Conservation (phyloP, 2,797 vertebrate species). For the Sebastes vulpes region DNA sequence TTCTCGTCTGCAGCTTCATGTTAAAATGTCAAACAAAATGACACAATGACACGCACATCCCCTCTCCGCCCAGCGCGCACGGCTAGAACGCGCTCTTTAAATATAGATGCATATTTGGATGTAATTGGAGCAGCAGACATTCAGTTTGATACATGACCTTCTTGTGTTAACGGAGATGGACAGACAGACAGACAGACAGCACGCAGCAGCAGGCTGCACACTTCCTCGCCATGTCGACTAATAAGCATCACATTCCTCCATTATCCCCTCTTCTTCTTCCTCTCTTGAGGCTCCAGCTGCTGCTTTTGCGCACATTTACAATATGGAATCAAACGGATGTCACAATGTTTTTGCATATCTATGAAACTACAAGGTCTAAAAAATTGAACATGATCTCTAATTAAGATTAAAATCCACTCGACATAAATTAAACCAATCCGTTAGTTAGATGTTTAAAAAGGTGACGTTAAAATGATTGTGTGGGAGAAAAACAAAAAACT, state of each 20-base stretch:
- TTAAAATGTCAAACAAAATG: constrained; percentile 53
- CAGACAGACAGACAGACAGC: constrained; percentile 10
- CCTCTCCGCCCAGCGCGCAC: background rate
- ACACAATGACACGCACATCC: constrained; percentile 3
- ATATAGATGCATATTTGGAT: constrained; percentile 37
- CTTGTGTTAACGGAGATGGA: constrained; percentile 18
- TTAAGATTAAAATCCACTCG: background rate
- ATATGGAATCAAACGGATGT: background rate
- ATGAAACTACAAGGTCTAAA: background rate
- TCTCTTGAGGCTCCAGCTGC: background rate
- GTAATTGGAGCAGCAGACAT: constrained; percentile 10
- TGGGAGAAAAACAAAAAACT: background rate
- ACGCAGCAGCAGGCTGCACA: constrained; percentile 12
- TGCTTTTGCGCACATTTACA: background rate
- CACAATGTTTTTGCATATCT: background rate
- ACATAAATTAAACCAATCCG: background rate
- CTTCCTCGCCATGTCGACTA: background rate
- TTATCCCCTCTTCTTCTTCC: background rate
- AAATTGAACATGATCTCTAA: background rate
- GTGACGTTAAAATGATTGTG: background rate
- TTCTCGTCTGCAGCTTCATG: constrained; percentile 47
- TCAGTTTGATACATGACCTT: constrained; percentile 55
- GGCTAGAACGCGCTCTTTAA: constrained; percentile 12
- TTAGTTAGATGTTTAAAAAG: background rate
- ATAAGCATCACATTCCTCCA: constrained; percentile 55